Evolutionary conservation across 2,797 vertebrate species (phyloP).

Genomic region (Sparidentex hasta): DNA sequence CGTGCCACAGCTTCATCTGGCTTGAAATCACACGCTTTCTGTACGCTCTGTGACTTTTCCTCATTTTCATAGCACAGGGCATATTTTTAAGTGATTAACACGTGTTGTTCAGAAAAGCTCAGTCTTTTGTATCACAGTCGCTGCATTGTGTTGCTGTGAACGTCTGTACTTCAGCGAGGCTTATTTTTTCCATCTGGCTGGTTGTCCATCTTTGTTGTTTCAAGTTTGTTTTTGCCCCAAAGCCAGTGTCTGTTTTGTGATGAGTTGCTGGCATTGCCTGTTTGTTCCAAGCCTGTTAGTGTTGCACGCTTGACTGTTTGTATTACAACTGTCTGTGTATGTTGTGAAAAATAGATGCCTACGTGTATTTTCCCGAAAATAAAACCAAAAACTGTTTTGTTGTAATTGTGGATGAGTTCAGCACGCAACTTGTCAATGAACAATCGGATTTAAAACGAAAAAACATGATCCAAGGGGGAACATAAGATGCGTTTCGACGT

Average conservation of each 20-base stretch:
- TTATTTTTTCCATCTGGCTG: constrained; percentile 59
- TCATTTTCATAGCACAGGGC: background rate
- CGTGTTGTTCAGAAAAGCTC: constrained; percentile 7
- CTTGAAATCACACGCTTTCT: background rate
- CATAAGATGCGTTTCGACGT: background rate
- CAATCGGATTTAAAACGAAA: constrained; percentile 22
- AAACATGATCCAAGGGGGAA: constrained; percentile 7
- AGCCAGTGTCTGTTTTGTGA: constrained; percentile 64
- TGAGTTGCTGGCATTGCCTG: constrained; percentile 44
- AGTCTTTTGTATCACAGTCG: background rate
- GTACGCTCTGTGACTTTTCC: background rate
- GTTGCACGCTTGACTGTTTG: constrained; percentile 48
- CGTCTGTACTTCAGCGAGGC: constrained; percentile 24
- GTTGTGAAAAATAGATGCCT: constrained; percentile 28
- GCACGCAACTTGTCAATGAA: background rate
- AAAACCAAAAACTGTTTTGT: background rate
- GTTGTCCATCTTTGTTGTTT: constrained; percentile 67
- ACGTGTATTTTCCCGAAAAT: constrained; percentile 5
- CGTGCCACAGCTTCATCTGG: background rate
- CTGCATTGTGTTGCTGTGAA: constrained; percentile 13
- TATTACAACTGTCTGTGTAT: constrained; percentile 26
- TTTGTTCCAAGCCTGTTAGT: constrained; percentile 46
- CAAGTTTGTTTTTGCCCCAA: constrained; percentile 60
- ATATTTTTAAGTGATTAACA: background rate
- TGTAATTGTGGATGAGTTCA: background rate